Evolutionary conservation across 2,797 vertebrate species (phyloP), one percentile per base, ranked within the genome.

Genomic region (Heliangelus exortis): DNA sequence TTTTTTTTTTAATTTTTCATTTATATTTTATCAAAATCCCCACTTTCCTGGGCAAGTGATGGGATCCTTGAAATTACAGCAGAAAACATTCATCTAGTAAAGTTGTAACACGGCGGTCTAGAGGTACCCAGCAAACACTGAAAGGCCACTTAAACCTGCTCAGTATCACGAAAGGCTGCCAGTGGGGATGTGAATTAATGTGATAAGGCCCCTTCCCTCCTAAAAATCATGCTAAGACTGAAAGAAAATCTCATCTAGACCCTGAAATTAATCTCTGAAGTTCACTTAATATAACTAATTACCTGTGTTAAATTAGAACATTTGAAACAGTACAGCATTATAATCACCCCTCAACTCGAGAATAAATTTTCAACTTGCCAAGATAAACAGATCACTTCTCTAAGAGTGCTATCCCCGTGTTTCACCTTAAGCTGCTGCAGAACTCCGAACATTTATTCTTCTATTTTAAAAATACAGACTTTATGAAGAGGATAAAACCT

Each of bases 241-340:
- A 55, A 62, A 85, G 65, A 72, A 95, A 92, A 72, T 78, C 51
- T 66, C 43, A 48, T 10, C 22, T 8, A 36, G n/a, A 50, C 22
- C 31, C 84, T 81, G 62, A 76, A 87, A 92, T 91, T 78, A 68
- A 84, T 76, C 55, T 75, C 39, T 53, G 45, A 95, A 92, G 51
- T 81, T 90, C 79, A 88, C 73, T 47, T 84, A 75, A 83, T 84
- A 77, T 79, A 82, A 57, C 83, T 68, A 74, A 92, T 91, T 68
- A 81, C 84, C 73, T 50, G 8, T 34, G 53, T 65, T 93, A 88
- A 93, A 95, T 89, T 73, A 85, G 51, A 89, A 84, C 47, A 58
- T 59, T 86, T 78, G 73, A 89, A 83, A 81, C 0, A 0, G 29
- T 39, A 54, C 14, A 74, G 28, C 39, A 25, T 77, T 93, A 51